A percentile compares a stretch with the other conserved stretches of the same genome.
These are phyloP conservation scores for Nomada ruficornis DNA, from an alignment of 2,888 invertebrate genomes.

Conservation along the genomic window DNA sequence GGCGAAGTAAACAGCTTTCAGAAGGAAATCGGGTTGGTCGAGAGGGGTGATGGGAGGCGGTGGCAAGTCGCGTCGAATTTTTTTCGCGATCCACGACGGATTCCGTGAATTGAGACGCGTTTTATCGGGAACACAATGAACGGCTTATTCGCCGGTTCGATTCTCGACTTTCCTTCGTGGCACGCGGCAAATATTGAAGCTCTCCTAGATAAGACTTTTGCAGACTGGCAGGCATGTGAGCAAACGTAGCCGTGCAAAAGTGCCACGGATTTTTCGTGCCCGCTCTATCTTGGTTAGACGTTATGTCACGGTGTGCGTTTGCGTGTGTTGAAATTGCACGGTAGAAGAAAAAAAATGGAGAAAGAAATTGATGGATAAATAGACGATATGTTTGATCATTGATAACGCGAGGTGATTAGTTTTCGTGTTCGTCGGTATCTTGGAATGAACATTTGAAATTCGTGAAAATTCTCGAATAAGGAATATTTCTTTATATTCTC, in stretches of 20 bases:
- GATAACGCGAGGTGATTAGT: background rate
- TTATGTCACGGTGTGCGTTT: conserved; percentile 3
- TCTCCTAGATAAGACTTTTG: conserved; percentile 55
- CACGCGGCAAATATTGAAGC: conserved; percentile 60
- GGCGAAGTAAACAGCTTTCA: background rate
- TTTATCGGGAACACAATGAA: conserved; percentile 57
- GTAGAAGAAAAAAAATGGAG: background rate
- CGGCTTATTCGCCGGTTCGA: conserved; percentile 47
- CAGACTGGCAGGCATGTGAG: conserved; percentile 40
- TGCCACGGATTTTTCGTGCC: conserved; percentile 28
- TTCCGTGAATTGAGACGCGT: conserved; percentile 40
- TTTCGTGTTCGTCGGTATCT: too few species aligned
- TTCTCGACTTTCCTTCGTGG: conserved; percentile 33
- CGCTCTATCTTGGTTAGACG: conserved; percentile 5
- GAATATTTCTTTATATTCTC: background rate
- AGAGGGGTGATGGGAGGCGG: background rate
- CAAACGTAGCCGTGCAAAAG: conserved; percentile 49
- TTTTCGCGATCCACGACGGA: conserved; percentile 40
- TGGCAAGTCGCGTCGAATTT: conserved; percentile 26
- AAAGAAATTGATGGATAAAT: background rate
- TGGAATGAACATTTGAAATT: too few species aligned
- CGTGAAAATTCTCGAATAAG: too few species aligned
- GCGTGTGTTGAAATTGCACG: background rate
- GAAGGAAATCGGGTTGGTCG: background rate
- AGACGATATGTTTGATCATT: background rate